Evolutionary conservation across 1,140 invertebrate species (phyloP).

Genomic region (Harlomillsia oculata): DNA sequence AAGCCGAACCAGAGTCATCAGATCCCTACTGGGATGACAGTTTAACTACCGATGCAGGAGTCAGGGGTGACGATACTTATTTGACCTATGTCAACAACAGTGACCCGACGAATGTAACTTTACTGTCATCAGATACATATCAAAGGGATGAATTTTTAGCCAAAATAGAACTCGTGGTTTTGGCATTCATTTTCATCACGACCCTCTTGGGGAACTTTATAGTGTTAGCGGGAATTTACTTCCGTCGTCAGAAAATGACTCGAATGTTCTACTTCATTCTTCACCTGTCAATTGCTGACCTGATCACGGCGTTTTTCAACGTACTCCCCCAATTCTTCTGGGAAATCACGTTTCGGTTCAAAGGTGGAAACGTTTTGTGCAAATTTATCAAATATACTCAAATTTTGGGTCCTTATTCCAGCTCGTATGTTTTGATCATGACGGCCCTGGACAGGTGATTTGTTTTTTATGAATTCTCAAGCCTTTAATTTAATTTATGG

Average conservation of each 20-base stretch:
- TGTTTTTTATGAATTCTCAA: neutral
- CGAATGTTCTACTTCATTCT: conserved; percentile 66
- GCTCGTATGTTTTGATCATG: conserved; percentile 55
- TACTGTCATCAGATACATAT: neutral
- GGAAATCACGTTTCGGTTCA: conserved; percentile 48
- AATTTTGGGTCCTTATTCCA: conserved; percentile 55
- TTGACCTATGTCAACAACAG: too few relatives aligned
- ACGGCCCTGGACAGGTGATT: conserved; percentile 54
- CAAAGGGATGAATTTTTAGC: conserved; percentile 40
- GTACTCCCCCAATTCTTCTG: conserved; percentile 62
- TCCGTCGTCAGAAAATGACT: conserved; percentile 49
- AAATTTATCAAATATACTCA: conserved; percentile 60
- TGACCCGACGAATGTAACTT: neutral
- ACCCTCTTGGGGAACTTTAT: conserved; percentile 45
- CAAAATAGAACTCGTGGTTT: conserved; percentile 41
- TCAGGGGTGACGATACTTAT: too few relatives aligned
- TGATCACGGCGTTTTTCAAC: conserved; percentile 59
- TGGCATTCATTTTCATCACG: conserved; percentile 42
- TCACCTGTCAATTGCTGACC: conserved; percentile 56
- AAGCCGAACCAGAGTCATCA: too few relatives aligned
- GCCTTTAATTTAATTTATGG: too few relatives aligned
- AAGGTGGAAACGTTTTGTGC: conserved; percentile 53
- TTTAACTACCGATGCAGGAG: too few relatives aligned
- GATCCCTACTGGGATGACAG: too few relatives aligned
- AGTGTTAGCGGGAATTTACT: conserved; percentile 42